These are phyloP conservation scores for Muscidifurax raptorellus DNA, from an alignment of 1,140 invertebrate species.

Conservation along the genomic window DNA sequence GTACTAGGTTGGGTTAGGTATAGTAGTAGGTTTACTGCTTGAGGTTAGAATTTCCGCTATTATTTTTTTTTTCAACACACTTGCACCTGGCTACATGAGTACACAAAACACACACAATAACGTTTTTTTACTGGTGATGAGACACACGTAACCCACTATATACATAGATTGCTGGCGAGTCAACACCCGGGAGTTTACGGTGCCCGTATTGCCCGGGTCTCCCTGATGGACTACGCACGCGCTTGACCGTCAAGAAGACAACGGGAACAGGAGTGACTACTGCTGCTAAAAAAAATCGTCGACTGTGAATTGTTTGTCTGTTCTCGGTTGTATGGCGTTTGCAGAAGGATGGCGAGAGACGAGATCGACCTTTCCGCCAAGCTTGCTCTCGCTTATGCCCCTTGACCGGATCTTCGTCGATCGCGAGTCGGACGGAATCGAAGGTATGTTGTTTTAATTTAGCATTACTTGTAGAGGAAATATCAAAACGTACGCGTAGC, in stretches of 20 bases:
- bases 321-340: neutral
- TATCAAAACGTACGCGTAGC: no score
- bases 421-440: conserved; percentile 90
- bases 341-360: conserved; percentile 87
- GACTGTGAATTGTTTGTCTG: conserved; percentile 20
- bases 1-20: neutral
- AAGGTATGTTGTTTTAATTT: no score
- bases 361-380: conserved; percentile 88
- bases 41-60: no score
- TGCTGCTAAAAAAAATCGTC: neutral
- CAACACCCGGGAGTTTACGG: neutral
- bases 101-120: no score
- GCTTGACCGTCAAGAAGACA: neutral
- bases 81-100: no score
- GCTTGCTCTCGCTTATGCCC: conserved; percentile 94
- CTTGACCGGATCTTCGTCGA: conserved; percentile 92
- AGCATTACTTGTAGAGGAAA: no score
- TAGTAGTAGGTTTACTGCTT: no score
- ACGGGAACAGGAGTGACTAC: neutral
- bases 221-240: neutral
- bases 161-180: neutral
- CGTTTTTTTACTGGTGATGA: no score
- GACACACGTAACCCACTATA: no score
- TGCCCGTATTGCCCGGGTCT: neutral
- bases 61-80: no score